Evolutionary conservation across 2,113 vertebrate genomes (phyloP).

Genomic region (Synodontis membranacea): DNA sequence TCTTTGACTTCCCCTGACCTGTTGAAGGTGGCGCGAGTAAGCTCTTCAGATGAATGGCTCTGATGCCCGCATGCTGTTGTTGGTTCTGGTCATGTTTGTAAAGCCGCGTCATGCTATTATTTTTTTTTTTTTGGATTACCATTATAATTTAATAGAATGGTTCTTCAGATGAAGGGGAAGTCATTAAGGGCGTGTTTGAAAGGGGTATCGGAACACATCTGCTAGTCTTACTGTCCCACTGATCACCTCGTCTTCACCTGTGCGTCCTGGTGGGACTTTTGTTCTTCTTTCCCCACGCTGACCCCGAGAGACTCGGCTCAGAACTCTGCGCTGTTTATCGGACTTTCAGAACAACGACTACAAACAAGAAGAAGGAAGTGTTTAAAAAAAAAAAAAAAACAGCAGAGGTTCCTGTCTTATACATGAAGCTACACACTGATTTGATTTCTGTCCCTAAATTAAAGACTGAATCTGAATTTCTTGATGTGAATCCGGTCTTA

Average conservation of each 20-base stretch:
- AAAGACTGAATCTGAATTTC: neutral
- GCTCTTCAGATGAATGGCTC: neutral
- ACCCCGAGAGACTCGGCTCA: neutral
- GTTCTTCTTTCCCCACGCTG: neutral
- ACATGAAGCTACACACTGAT: neutral
- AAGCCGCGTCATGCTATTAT: neutral
- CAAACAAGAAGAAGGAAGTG: too few relatives aligned
- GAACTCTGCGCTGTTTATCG: neutral
- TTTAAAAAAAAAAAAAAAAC: too few relatives aligned
- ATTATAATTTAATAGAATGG: neutral
- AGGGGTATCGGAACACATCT: neutral
- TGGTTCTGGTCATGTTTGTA: neutral
- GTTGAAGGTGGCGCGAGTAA: neutral
- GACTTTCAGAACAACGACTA: neutral
- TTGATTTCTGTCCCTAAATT: conserved; percentile 5
- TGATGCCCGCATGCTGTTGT: neutral
- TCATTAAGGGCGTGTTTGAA: neutral
- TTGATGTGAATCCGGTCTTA: neutral
- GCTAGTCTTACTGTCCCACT: neutral
- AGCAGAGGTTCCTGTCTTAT: neutral
- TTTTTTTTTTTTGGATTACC: too few relatives aligned
- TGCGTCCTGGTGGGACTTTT: neutral
- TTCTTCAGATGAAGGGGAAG: neutral
- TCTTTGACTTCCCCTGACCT: neutral
- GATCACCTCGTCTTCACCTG: neutral